Base-by-base conservation (phyloP, 2,888 invertebrate species). In the Meiosimyza platycephala region DNA sequence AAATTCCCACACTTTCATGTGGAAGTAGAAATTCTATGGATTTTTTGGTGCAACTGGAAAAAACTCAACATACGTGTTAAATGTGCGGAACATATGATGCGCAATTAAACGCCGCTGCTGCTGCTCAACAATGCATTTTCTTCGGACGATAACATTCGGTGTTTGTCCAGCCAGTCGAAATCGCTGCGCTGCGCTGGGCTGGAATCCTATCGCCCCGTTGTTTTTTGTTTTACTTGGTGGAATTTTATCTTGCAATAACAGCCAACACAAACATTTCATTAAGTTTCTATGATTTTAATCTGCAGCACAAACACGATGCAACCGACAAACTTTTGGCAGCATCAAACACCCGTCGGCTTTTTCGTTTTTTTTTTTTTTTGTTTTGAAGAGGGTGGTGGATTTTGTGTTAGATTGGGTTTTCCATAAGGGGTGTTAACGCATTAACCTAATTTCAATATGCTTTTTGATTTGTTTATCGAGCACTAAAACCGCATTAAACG, bases 401-500 rank as follows among this genome's bases (percentile, higher is more conserved):
- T 16, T 50, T 3, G 67, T 6, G 40, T 50, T 63, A 15, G 60
- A 1, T n/a, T 22, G 6, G 33, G 18, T n/a, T 40, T 60, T 15
- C 50, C 6, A 59, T 48, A 65, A 65, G 33, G 28, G 70, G 16
- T 33, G 52, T 51, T 33, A 54, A 63, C 55, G 48, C 80, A 79
- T 82, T 83, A 83, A 82, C 83, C 82, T 83, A 83, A 78, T 81
- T 83, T 80, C 82, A 82, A 82, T 83, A 80, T 81, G 82, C 82
- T 82, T 81, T 85, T 82, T 84, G 83, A 83, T 84, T 85, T 85
- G 85, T 85, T 85, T 86, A 82, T 79, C 75, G 79, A 82, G 79
- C 84, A 84, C 84, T 85, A 84, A 83, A 84, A 83, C 82, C 83
- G 80, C 84, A 84, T 84, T 82, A 84, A 84, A 84, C 80, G 80